These are phyloP conservation scores for Zhuqinia jingwanae DNA, from an alignment of 2,888 invertebrate genomes.

Conservation along the genomic window DNA sequence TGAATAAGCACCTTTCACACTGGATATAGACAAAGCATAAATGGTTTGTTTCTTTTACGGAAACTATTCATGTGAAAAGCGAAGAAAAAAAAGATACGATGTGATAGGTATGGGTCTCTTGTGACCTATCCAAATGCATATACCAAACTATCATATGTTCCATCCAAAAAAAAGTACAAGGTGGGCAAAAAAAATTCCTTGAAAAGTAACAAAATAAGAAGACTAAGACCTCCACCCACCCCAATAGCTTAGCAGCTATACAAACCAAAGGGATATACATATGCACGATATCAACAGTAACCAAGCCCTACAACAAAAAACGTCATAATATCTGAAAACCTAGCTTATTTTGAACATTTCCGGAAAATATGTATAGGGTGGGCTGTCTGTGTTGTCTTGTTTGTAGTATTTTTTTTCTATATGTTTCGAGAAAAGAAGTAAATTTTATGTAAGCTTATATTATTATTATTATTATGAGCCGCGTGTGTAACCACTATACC, in stretches of 20 bases:
- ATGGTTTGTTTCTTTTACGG: too few relatives aligned
- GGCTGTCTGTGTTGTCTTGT: neutral
- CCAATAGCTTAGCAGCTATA: neutral
- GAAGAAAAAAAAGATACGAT: constrained; percentile 49
- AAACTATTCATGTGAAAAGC: constrained; percentile 1
- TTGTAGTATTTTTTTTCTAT: too few relatives aligned
- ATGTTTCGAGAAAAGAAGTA: too few relatives aligned
- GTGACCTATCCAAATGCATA: constrained; percentile 74
- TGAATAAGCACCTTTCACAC: constrained; percentile 52
- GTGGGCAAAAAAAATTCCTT: constrained; percentile 60
- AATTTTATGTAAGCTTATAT: too few relatives aligned
- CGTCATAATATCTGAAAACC: neutral
- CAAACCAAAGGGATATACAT: neutral
- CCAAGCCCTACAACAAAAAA: neutral
- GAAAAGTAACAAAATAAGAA: constrained; percentile 46
- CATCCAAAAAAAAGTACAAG: constrained; percentile 56
- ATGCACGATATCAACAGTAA: neutral
- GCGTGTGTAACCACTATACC: too few relatives aligned
- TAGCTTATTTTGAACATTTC: neutral
- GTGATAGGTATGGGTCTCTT: constrained; percentile 74
- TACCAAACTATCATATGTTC: constrained; percentile 57
- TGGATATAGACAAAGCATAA: too few relatives aligned
- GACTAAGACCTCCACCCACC: constrained; percentile 20
- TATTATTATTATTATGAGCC: too few relatives aligned
- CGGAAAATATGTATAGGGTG: neutral